Percentiles rank a stretch among this genome's conserved stretches.
These are phyloP conservation scores for Yoshiicerus persimilis DNA, from an alignment of 1,140 invertebrate genomes.

Conservation along the genomic window DNA sequence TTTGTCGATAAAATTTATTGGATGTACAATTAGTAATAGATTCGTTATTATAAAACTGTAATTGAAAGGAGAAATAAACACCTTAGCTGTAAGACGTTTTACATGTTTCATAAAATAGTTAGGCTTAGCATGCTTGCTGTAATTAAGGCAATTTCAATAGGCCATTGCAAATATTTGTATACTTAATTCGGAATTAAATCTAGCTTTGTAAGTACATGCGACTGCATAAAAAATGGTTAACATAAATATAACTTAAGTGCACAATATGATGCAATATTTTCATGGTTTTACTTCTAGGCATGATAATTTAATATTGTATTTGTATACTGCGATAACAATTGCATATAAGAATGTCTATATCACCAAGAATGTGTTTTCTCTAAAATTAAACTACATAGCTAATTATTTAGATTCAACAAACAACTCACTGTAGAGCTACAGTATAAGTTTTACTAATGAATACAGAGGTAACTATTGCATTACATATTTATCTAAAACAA, in stretches of 20 bases:
- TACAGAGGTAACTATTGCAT: background rate
- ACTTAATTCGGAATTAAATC: background rate
- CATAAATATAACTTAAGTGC: background rate
- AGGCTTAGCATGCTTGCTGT: background rate
- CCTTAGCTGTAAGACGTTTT: too few species aligned
- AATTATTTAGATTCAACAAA: background rate
- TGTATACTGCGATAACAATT: background rate
- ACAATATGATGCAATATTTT: background rate
- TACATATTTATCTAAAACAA: background rate
- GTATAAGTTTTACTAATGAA: background rate
- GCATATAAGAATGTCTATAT: background rate
- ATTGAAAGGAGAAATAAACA: too few species aligned
- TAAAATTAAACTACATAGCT: background rate
- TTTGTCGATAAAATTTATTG: too few species aligned
- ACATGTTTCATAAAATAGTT: background rate
- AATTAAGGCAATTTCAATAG: background rate
- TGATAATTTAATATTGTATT: background rate
- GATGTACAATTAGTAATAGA: too few species aligned
- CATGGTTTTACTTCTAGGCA: background rate
- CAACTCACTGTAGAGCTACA: background rate
- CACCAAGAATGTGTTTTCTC: background rate
- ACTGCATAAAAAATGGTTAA: background rate
- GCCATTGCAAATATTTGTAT: background rate
- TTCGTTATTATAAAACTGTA: too few species aligned
- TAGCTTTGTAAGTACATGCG: background rate